Base-by-base conservation (phyloP, 2,888 invertebrate species). In the Acleris sparsana region DNA sequence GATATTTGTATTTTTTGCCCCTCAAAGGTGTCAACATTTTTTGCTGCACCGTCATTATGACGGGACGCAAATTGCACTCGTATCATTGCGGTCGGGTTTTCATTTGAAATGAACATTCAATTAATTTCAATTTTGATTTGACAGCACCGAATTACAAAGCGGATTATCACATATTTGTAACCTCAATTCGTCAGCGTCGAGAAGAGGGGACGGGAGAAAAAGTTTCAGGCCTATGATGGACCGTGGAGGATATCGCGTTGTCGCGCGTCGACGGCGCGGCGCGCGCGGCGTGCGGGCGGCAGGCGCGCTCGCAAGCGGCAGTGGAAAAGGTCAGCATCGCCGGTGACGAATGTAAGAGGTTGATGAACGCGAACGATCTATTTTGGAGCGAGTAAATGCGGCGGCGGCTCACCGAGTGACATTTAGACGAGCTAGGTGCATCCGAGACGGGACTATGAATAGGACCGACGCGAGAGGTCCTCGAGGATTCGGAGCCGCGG, bases 381-480 rank as follows among this genome's bases (percentile, higher is more conserved):
- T 92, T 92, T 92, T 79, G 85, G 89, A 88, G 84, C 90, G 84
- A 86, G 88, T 92, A 92, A 89, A 92, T 84, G 81, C 84, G 86
- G 85, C 85, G 76, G 80, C 73, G 80, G 86, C 86, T 87, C 88
- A 89, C 90, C 89, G 87, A 91, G 85, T 92, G 92, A 92, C 92
- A 92, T 92, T 92, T 92, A 87, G 82, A 65, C 80, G 80, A 75
- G 85, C 87, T 87, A 87, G 89, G 84, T 91, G 90, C 92, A 91
- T 89, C 89, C 82, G 83, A 86, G 80, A 75, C 79, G 56, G 49
- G 51, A 56, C 66, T 66, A 66, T 66, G 74, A 75, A 73, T 70
- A 71, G 70, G 70, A 65, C 56, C 4, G 39, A 39, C 68, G 69
- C 70, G 67, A 53, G 67, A 71, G 62, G 63, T 73, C 72, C 73